Base-by-base conservation (phyloP, 2,888 invertebrate species). In the Nomada ruficornis region DNA sequence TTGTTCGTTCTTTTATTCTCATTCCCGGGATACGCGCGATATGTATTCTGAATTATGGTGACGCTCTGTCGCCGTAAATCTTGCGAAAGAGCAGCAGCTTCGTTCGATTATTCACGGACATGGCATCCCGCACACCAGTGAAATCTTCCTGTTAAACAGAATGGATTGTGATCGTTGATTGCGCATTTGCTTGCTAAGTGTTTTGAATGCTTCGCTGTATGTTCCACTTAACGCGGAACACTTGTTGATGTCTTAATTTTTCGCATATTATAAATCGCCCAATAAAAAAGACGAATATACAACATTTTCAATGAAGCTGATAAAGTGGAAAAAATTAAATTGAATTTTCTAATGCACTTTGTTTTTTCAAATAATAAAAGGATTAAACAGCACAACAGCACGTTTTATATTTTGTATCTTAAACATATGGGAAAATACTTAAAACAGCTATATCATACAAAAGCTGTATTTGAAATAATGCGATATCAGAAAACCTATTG, bases 21-120 rank as follows among this genome's bases (percentile, higher is more conserved):
- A 55, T 44, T 59, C 47, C 50, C 29, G 44, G 47, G 47, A 10
- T 52, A 57, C n/a, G 52, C 26, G 50, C 54, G 29, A 67, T 36
- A 36, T 36, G 36, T 59, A n/a, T 44, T 77, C 29, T 75, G 77
- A 86, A 72, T 82, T 72, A 83, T 59, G 74, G 68, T 60, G 86
- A 64, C 64, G 54, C n/a, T 44, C 54, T 20, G 71, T 67, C 60
- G 55, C 13, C 65, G 60, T 79, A 79, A 80, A 80, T 80, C 36
- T 71, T 42, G 60, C 7, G 20, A 36, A 52, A 60, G n/a, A 5
- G 47, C n/a, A 15, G 2, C 20, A 54, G 20, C 20, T 5, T 54
- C 54, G 7, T 26, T 50, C 59, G 29, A 44, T 69, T 59, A 57
- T 57, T 65, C 70, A 13, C 7, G 47, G 13, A 13, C 4, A 11